Evolutionary conservation across 2,888 invertebrate genomes (phyloP).

Genomic region (Drosophila falleni): DNA sequence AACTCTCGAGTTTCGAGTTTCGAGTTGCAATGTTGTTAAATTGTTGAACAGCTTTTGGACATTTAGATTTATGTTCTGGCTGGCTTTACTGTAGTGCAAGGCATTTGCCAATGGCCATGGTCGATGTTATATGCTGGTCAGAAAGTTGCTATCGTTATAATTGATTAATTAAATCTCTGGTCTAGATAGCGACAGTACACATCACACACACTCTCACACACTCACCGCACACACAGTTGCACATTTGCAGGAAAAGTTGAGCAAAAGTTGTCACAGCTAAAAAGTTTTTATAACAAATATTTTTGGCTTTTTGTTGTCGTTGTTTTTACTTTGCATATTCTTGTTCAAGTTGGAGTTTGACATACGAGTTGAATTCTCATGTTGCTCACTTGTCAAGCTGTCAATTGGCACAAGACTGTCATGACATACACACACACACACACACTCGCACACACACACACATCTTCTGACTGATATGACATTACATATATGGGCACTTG

Average conservation of each 20-base stretch:
- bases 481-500: conserved; percentile 75
- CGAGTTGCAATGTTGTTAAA: conserved; percentile 64
- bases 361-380: conserved; percentile 75
- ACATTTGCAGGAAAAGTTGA: conserved; percentile 62
- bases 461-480: conserved; percentile 64
- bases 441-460: conserved; percentile 8
- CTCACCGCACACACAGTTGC: conserved; percentile 30
- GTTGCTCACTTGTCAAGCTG: conserved; percentile 79
- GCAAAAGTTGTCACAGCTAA: conserved; percentile 68
- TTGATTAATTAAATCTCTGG: conserved; percentile 76
- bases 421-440: conserved; percentile 34
- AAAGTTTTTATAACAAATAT: conserved; percentile 51
- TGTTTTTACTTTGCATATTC: conserved; percentile 59
- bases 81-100: conserved; percentile 19
- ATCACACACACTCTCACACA: conserved; percentile 16
- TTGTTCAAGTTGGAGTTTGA: conserved; percentile 55
- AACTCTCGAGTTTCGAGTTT: conserved; percentile 21
- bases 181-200: conserved; percentile 31
- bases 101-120: conserved; percentile 23
- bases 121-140: conserved; percentile 34
- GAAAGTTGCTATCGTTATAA: conserved; percentile 71
- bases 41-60: conserved; percentile 70
- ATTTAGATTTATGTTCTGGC: conserved; percentile 61
- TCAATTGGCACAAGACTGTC: conserved; percentile 73
- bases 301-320: conserved; percentile 27